phyloP scores from a whole-genome alignment of 2,113 vertebrate genomes.

The Eidolon helvum region DNA sequence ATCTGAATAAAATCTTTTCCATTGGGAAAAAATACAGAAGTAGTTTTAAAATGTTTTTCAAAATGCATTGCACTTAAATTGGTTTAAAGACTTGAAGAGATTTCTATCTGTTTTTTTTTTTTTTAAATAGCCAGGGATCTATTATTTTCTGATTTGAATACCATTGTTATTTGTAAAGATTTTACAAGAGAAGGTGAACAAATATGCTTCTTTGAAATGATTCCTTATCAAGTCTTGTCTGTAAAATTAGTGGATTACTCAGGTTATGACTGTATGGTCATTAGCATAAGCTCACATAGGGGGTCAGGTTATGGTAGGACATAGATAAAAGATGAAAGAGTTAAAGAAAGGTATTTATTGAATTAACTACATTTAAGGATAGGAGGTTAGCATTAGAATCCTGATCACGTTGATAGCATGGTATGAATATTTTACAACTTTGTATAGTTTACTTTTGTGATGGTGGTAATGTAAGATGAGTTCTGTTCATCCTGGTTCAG shows the following conservation, averaged over 20 bases:
- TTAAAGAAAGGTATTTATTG: background rate
- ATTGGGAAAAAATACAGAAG: background rate
- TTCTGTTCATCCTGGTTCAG: constrained; percentile 35
- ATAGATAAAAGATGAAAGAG: background rate
- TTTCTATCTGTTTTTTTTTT: background rate
- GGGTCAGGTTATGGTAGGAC: background rate
- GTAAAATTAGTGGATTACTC: constrained; percentile 29
- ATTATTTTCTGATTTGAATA: constrained; percentile 27
- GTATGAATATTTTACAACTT: background rate
- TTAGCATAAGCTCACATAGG: background rate
- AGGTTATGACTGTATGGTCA: background rate
- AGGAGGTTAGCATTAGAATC: background rate
- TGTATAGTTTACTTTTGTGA: background rate
- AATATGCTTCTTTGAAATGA: background rate
- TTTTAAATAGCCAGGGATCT: background rate
- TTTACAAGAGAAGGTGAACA: constrained; percentile 18
- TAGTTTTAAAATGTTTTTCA: background rate
- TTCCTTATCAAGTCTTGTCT: background rate
- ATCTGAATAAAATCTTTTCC: background rate
- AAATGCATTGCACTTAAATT: background rate
- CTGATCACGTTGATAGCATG: background rate
- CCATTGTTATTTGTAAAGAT: constrained; percentile 12
- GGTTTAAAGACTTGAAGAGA: background rate
- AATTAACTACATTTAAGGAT: background rate
- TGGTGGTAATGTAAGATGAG: background rate